These are phyloP conservation scores for Varanus salvator DNA, from an alignment of 2,113 vertebrate genomes.

Conservation along the genomic window DNA sequence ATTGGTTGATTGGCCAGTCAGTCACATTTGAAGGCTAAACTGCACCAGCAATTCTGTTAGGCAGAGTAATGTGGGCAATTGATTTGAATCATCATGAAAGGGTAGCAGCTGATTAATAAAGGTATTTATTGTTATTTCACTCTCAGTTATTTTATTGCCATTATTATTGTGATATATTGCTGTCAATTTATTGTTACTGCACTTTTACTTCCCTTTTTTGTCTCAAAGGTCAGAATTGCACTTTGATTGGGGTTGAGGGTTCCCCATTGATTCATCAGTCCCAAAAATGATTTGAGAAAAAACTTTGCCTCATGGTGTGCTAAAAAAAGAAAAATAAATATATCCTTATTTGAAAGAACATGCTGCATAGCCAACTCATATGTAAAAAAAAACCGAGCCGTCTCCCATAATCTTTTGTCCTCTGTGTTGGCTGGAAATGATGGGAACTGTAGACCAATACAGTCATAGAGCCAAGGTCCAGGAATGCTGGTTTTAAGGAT, in stretches of 20 bases:
- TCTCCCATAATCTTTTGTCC: no score
- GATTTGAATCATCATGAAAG: no score
- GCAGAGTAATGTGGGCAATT: not conserved
- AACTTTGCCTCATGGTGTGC: not conserved
- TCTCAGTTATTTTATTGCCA: not conserved
- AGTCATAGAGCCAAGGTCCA: no score
- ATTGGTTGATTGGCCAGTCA: not conserved
- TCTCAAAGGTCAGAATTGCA: no score
- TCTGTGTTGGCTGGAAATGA: no score
- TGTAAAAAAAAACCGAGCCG: no score
- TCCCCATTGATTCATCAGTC: no score
- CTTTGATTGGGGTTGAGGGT: no score
- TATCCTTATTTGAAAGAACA: not conserved
- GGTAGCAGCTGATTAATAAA: no score
- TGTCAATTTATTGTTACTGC: not conserved
- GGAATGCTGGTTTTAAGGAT: not conserved
- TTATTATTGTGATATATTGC: not conserved
- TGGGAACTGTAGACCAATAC: no score
- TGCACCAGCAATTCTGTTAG: not conserved
- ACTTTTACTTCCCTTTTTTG: not conserved
- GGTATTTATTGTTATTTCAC: no score
- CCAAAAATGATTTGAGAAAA: not conserved
- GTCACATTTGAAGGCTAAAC: not conserved
- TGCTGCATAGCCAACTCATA: no score
- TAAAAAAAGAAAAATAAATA: not conserved